These are phyloP conservation scores for Hippopotamyrus pictus DNA, from an alignment of 2,797 vertebrate species.

Conservation along the genomic window DNA sequence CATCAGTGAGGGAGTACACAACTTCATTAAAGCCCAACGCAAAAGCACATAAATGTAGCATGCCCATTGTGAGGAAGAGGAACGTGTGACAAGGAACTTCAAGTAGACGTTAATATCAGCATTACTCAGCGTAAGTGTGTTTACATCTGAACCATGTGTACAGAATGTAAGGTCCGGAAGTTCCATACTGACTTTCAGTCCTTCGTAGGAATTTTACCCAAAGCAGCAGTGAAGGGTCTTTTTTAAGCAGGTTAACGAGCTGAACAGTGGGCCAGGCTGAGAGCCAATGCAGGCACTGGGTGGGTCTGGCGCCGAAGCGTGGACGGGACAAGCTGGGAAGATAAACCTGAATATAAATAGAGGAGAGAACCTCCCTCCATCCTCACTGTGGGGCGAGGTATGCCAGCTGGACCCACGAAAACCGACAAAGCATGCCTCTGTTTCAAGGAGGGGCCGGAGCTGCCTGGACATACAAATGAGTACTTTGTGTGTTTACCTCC, in stretches of 20 bases:
- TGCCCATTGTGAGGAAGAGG: background rate
- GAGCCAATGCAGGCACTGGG: background rate
- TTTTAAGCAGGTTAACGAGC: background rate
- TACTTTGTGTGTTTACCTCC: background rate
- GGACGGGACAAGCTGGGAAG: background rate
- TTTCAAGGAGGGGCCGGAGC: background rate
- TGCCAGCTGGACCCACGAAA: slow-evolving; percentile 7
- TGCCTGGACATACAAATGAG: background rate
- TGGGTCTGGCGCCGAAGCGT: background rate
- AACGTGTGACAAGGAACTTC: background rate
- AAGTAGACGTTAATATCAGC: background rate
- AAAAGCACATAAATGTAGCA: background rate
- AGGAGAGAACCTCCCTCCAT: background rate
- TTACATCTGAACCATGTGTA: background rate
- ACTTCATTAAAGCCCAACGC: background rate
- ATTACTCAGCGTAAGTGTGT: background rate
- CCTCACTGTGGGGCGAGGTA: background rate
- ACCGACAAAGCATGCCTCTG: background rate
- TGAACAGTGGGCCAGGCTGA: background rate
- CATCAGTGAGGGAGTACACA: background rate
- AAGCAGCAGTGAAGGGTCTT: background rate
- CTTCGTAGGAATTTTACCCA: background rate
- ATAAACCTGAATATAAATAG: slow-evolving; percentile 10
- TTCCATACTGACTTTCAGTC: background rate
- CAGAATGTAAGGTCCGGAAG: background rate